Base-by-base conservation (phyloP, 2,113 vertebrate species). In the Scytalopus superciliaris region DNA sequence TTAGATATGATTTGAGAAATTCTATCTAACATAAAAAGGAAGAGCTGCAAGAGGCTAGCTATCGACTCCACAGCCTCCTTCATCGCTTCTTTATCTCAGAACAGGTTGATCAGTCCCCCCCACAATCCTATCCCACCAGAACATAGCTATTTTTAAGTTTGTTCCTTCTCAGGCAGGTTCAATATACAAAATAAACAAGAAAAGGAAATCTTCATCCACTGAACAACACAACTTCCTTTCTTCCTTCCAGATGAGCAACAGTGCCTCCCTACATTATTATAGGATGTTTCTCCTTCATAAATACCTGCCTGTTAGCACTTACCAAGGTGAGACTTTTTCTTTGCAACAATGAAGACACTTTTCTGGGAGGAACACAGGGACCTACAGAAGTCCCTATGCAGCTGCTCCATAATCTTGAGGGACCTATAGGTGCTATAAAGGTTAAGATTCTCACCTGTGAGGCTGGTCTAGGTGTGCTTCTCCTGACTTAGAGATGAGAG, bases 1-100 rank as follows among this genome's bases (percentile, higher is more conserved):
- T 74, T 44, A 93, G 50, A 76, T 88, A 70, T 28, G 35, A 77
- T 88, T 96, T 88, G 37, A 90, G 86, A 89, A 97, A 90, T 35
- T 42, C 35, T 73, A 88, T 45, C 52, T 82, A 67, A 70, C 84
- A 82, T 68, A 4, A 68, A 89, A 93, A 79, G 44, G 39, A 91
- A 85, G 35, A 40, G 31, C 30, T 89, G 12, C 35, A 84, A 68
- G 22, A 82, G 44, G 17, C 24, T 63, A 39, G 12, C 15, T 93
- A 42, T 68, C 33, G 63, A 68, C 66, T 87, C 73, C 64, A 84
- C 31, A 94, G 55, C 12, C 24, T 72, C 33, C 47, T 75, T 76
- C 64, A n/a, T 18, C 22, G 52, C 31, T 73, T 73, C 44, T 53
- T 79, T 76, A 69, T 74, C 80, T 73, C 67, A 55, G 35, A 93